These are phyloP conservation scores for Drosophila borealis DNA, from an alignment of 2,888 invertebrate species.

Conservation along the genomic window DNA sequence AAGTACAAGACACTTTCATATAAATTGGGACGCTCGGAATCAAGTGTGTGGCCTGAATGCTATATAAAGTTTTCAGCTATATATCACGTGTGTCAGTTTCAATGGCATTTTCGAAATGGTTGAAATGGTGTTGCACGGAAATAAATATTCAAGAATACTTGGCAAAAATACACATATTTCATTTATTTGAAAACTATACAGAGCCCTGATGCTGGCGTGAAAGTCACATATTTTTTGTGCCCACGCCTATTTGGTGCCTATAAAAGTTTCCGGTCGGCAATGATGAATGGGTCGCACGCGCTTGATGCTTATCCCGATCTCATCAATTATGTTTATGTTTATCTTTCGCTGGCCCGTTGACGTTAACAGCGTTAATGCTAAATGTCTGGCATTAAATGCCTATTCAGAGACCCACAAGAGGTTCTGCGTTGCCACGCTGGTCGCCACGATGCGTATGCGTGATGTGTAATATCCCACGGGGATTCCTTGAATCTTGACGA, in stretches of 20 bases:
- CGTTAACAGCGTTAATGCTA: conserved; percentile 26
- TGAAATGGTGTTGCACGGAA: conserved; percentile 16
- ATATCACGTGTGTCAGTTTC: background rate
- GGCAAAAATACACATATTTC: conserved; percentile 38
- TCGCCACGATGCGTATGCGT: conserved; percentile 24
- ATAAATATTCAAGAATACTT: conserved; percentile 28
- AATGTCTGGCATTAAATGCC: conserved; percentile 25
- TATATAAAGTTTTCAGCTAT: background rate
- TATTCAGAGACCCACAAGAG: conserved; percentile 5
- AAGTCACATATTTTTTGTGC: conserved; percentile 26
- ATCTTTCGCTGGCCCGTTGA: conserved; percentile 31
- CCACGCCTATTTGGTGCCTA: conserved; percentile 10
- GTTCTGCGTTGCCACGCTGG: background rate
- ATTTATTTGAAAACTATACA: conserved; percentile 45
- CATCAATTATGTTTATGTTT: conserved; percentile 68
- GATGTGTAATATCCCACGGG: conserved; percentile 7
- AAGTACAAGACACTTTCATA: background rate
- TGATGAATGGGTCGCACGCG: conserved; percentile 62
- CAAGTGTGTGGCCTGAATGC: background rate
- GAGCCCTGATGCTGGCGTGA: background rate
- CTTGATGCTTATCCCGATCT: conserved; percentile 38
- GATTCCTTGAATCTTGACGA: background rate
- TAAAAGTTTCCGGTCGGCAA: conserved; percentile 46
- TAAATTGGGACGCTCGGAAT: background rate
- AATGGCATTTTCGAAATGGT: background rate